Base-by-base conservation (phyloP, 2,888 invertebrate genomes). In the Desoria tigrina region DNA sequence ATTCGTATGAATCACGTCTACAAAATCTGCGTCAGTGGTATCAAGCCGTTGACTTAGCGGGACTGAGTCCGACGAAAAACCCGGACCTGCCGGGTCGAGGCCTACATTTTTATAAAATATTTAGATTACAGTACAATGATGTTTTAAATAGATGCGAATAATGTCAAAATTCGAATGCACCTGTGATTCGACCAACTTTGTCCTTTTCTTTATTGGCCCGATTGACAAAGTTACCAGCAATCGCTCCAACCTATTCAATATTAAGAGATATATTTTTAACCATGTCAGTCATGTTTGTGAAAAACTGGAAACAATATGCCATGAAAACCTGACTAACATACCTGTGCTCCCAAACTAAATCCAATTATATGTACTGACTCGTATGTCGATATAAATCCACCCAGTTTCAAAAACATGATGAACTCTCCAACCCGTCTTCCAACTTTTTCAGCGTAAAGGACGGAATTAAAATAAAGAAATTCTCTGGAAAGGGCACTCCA, bases 11-110 rank as follows among this genome's bases (percentile, higher is more conserved):
- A 73, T 73, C 16, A 89, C 84, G 77, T 90, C 90, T 0, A 86
- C 90, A 77, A 89, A 90, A n/a, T 83, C 79, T 0, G 89, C 90
- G 78, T 90, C 89, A 2, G 82, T 83, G 26, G 79, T 79, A 72
- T 88, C 87, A 55, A 90, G 79, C 54, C 83, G 81, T 7, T 64
- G 61, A 18, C 57, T 65, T 2, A 68, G 37, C 2, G 74, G 70
- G 1, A 71, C 65, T 14, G 70, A 61, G 14, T 64, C 27, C 3
- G 66, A 65, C 1, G 66, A 60, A 42, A 73, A 74, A 49, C 68
- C 67, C 2, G 74, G 74, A 2, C 72, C 72, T 2, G 74, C 72
- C 3, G 72, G 72, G 49, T 74, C 66, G 9, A 45, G 16, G 16
- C 45, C 45, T 45, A 61, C 24, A 21, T 39, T n/a, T n/a, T n/a